These are phyloP conservation scores for Corbicula japonica DNA, from an alignment of 2,888 invertebrate genomes.

Conservation along the genomic window DNA sequence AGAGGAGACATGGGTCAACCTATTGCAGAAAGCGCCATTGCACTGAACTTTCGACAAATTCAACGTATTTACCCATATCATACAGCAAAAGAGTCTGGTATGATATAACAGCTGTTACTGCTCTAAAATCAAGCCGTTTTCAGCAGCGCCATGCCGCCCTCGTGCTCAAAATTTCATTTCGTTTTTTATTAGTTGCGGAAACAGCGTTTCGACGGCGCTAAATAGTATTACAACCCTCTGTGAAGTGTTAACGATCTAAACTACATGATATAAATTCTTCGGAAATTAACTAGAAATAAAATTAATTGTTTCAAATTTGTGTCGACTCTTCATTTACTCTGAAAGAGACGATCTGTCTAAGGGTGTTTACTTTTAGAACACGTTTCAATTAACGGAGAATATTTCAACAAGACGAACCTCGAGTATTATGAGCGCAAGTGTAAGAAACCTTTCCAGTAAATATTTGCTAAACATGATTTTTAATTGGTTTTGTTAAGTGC, in stretches of 20 bases:
- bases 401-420: slow-evolving; percentile 23
- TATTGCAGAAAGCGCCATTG: no score
- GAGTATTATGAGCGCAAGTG: slow-evolving; percentile 21
- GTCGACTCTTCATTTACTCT: slow-evolving; percentile 16
- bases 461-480: slow-evolving; percentile 39
- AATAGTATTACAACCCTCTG: slow-evolving; percentile 39
- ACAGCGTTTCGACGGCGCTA: slow-evolving; percentile 35
- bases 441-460: slow-evolving; percentile 19
- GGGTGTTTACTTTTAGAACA: slow-evolving; percentile 42
- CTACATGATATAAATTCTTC: slow-evolving; percentile 36
- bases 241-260: slow-evolving; percentile 37
- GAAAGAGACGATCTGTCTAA: slow-evolving; percentile 39
- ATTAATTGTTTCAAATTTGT: slow-evolving; percentile 56
- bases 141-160: slow-evolving; percentile 6
- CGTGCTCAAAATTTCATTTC: slow-evolving; percentile 23
- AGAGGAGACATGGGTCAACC: no score
- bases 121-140: neutral
- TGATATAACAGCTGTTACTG: neutral
- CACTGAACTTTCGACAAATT: no score
- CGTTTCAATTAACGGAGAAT: slow-evolving; percentile 43
- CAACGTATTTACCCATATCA: no score
- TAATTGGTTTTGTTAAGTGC: slow-evolving; percentile 23
- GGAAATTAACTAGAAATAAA: slow-evolving; percentile 57
- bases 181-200: slow-evolving; percentile 32
- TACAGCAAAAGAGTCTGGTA: no score